Evolutionary conservation across 2,797 vertebrate species (phyloP).

Genomic region (Dermochelys coriacea): DNA sequence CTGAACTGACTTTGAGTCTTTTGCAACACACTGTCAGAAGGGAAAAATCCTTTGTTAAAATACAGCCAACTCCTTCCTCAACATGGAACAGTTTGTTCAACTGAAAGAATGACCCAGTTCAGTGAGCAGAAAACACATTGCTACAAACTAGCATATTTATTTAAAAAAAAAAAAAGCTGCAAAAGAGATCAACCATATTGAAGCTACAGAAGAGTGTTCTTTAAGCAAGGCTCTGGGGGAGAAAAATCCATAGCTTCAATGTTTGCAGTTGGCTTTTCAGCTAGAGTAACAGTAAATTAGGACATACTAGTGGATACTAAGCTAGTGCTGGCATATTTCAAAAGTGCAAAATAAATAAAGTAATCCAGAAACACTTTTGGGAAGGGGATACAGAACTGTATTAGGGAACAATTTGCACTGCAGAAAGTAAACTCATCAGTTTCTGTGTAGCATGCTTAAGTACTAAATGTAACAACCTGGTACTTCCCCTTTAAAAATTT

Average conservation of each 20-base stretch:
- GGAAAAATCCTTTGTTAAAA: slow-evolving; percentile 85
- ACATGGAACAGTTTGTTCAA: slow-evolving; percentile 86
- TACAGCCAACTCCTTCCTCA: slow-evolving; percentile 85
- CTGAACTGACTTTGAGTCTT: slow-evolving; percentile 83
- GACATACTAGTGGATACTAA: slow-evolving; percentile 56
- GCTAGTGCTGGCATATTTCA: slow-evolving; percentile 34
- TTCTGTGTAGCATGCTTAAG: not conserved
- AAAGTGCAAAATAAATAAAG: slow-evolving; percentile 35
- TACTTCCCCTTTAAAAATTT: slow-evolving; percentile 16
- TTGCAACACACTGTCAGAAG: slow-evolving; percentile 84
- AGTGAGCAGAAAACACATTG: slow-evolving; percentile 84
- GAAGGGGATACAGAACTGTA: slow-evolving; percentile 46
- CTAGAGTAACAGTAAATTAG: slow-evolving; percentile 43
- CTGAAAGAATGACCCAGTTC: slow-evolving; percentile 85
- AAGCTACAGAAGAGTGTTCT: slow-evolving; percentile 33
- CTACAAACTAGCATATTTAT: slow-evolving; percentile 76
- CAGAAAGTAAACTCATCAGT: slow-evolving; percentile 32
- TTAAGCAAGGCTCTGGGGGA: not conserved
- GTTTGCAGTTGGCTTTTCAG: slow-evolving; percentile 59
- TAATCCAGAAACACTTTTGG: slow-evolving; percentile 61
- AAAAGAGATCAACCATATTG: slow-evolving; percentile 54
- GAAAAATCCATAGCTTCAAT: not conserved
- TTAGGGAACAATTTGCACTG: slow-evolving; percentile 6
- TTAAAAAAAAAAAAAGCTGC: slow-evolving; percentile 65
- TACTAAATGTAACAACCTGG: not conserved